Base-by-base conservation (phyloP, 1,140 invertebrate species). In the Paracyclopina nana region DNA sequence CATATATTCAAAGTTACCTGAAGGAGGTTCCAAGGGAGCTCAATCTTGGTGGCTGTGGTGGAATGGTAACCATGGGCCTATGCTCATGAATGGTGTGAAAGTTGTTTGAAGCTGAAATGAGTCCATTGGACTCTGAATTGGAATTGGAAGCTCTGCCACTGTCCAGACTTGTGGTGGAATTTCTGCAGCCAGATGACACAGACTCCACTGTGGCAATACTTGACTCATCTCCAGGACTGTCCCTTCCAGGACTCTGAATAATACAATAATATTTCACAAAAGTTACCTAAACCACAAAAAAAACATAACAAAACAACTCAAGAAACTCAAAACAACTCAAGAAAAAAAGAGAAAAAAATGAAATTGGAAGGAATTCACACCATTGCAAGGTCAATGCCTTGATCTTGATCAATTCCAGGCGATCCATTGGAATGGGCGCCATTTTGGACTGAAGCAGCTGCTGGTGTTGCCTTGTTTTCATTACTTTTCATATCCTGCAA, bases 131-230 rank as follows among this genome's bases (percentile, higher is more conserved):
- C 20, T n/a, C 25, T 40, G 20, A 18, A 16, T 55, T 58, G 14
- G 61, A 71, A 41, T 75, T 72, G 1, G 85, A 87, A 5, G 86
- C 87, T 55, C 87, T 70, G 4, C 87, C 88, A 57, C 81, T 87
- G 66, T 95, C 87, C 58, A 90, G 68, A 50, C 84, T 90, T 30
- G 86, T 85, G 0, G 85, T 88, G 53, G 83, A 88, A 58, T 69
- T 68, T 2, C 69, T 56, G 44, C 68, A 69, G 61, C 58, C 56
- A 25, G 62, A 58, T 16, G 62, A 60, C 43, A 63, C 65, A 12
- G 58, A 61, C 6, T 60, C 63, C n/a, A 60, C 64, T 14, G 62
- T 64, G 38, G 58, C 63, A 16, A 60, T 60, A 1, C 82, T 82
- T 46, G 80, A 83, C 6, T 81, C 84, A 0, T 81, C 84, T 18